These are phyloP conservation scores for Oreochromis aureus DNA, from an alignment of 2,113 vertebrate species.

Conservation along the genomic window DNA sequence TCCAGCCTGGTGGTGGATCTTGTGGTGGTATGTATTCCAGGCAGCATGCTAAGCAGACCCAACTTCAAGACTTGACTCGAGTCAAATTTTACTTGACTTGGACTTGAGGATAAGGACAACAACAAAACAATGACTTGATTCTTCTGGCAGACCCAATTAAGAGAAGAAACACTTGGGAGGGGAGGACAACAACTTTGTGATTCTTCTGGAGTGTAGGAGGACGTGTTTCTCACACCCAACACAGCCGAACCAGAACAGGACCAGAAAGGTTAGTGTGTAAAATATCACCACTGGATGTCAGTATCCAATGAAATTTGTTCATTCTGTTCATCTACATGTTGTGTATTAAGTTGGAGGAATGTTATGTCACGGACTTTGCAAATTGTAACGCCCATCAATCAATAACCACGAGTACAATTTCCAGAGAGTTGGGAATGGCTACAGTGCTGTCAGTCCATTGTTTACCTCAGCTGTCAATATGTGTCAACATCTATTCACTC, in stretches of 20 bases:
- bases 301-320: background rate
- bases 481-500: background rate
- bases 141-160: background rate
- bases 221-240: background rate
- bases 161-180: background rate
- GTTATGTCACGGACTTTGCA: background rate
- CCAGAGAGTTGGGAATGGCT: background rate
- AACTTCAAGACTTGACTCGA: too few species aligned
- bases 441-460: background rate
- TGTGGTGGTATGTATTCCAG: background rate
- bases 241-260: background rate
- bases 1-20: background rate
- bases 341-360: background rate
- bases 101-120: too few species aligned
- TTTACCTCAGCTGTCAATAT: background rate
- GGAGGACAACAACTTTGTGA: background rate
- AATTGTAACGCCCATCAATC: background rate
- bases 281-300: background rate
- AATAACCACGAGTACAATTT: background rate
- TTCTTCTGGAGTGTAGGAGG: background rate
- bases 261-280: background rate
- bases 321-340: background rate
- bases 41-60: background rate
- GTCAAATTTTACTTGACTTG: too few species aligned
- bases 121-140: too few species aligned